Conservation (phyloP, 1,140 invertebrate species). For the Sesamia nonagrioides region DNA sequence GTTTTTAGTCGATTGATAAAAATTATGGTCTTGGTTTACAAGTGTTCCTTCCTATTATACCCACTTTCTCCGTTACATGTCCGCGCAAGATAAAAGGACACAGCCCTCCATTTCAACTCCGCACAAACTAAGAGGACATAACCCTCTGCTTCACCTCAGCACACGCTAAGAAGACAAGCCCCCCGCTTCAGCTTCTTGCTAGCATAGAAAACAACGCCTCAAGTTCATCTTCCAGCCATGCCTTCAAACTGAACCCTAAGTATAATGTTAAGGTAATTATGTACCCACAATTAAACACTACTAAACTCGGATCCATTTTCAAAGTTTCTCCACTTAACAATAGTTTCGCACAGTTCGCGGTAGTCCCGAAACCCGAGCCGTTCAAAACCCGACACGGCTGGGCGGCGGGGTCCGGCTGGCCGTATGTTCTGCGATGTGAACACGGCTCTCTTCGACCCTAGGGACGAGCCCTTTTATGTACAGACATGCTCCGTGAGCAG, state of each 20-base stretch:
- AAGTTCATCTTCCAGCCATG: not conserved
- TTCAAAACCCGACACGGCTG: not conserved
- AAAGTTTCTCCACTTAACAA: constrained; percentile 8
- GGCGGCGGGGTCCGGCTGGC: constrained; percentile 2
- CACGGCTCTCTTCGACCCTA: not conserved
- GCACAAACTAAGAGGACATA: no score
- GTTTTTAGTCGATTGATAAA: no score
- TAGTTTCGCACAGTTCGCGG: not conserved
- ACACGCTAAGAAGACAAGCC: no score
- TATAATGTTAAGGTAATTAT: not conserved
- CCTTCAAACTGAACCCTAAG: not conserved
- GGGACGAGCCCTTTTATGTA: constrained; percentile 37
- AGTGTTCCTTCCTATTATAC: no score
- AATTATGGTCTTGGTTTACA: no score
- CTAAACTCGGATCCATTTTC: not conserved
- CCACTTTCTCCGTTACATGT: not conserved
- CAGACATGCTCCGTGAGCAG: constrained; percentile 26
- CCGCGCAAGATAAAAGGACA: not conserved
- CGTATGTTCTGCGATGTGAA: constrained; percentile 34
- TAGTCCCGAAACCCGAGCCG: constrained; percentile 9
- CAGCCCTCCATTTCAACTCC: not conserved
- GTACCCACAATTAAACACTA: not conserved
- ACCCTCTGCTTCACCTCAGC: no score
- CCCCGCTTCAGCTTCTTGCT: no score
- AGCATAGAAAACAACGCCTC: no score